phyloP scores from a whole-genome alignment of 2,113 vertebrate genomes.

The Nibea coibor region DNA sequence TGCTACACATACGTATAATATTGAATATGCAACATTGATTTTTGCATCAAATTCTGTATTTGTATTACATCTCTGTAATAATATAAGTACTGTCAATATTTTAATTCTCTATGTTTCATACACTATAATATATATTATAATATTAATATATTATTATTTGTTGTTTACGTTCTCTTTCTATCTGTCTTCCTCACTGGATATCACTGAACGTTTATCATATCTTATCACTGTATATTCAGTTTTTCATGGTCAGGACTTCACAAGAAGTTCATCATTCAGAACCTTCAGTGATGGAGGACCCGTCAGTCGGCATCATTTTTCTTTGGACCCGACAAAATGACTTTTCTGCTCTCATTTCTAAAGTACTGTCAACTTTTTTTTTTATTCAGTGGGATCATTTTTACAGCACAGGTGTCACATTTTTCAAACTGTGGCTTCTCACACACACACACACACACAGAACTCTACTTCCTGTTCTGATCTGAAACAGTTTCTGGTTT shows the following conservation, averaged over 20 bases:
- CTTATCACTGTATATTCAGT: background rate
- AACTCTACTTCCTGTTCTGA: background rate
- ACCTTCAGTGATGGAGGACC: background rate
- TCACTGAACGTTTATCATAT: background rate
- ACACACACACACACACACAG: background rate
- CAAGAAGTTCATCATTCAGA: constrained; percentile 7
- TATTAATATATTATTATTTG: too few species aligned
- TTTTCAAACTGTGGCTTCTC: background rate
- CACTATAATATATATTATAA: too few species aligned
- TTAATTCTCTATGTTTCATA: background rate
- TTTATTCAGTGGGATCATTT: background rate
- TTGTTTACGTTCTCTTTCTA: background rate
- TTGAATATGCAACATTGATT: too few species aligned
- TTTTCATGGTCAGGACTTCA: background rate
- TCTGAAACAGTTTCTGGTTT: constrained; percentile 13
- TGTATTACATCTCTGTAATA: background rate
- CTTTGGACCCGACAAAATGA: background rate
- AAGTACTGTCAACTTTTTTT: background rate
- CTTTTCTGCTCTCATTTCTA: background rate
- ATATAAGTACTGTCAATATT: background rate
- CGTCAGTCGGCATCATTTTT: background rate
- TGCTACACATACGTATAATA: too few species aligned
- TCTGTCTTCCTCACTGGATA: background rate
- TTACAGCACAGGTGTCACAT: background rate
- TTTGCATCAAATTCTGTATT: background rate